phyloP scores from a whole-genome alignment of 1,140 invertebrate species.

The Ruditapes philippinarum region DNA sequence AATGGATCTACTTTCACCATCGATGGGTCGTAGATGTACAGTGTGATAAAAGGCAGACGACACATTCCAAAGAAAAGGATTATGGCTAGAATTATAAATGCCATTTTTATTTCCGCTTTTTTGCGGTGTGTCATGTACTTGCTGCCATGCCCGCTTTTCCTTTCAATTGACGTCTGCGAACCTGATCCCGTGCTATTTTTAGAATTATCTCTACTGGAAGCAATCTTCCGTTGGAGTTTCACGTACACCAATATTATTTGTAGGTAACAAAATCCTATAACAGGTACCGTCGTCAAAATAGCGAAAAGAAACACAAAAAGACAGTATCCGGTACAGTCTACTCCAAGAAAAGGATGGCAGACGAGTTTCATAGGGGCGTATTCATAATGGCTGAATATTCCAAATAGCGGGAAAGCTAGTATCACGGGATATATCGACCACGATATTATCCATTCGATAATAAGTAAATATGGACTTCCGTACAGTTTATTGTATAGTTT shows the following conservation, averaged over 20 bases:
- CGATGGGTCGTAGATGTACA: constrained; percentile 64
- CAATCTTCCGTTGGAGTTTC: constrained; percentile 7
- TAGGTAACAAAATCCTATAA: constrained; percentile 46
- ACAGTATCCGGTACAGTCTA: constrained; percentile 52
- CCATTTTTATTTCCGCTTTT: constrained; percentile 48
- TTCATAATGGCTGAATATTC: constrained; percentile 48
- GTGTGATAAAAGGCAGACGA: constrained; percentile 56
- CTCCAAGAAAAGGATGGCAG: constrained; percentile 56
- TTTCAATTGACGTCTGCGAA: background rate
- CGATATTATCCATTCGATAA: constrained; percentile 2
- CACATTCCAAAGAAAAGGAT: constrained; percentile 40
- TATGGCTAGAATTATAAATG: constrained; percentile 58
- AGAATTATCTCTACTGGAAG: background rate
- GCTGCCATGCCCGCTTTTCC: background rate
- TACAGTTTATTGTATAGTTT: constrained; percentile 1
- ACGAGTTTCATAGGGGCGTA: constrained; percentile 55
- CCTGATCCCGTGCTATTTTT: no score
- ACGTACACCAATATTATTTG: constrained; percentile 37
- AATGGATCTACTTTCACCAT: constrained; percentile 52
- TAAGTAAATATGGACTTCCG: background rate
- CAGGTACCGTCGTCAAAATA: constrained; percentile 34
- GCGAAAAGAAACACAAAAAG: constrained; percentile 58
- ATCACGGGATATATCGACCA: constrained; percentile 58
- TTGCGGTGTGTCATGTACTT: background rate
- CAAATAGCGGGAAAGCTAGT: constrained; percentile 44